Evolutionary conservation across 2,888 invertebrate species (phyloP).

Genomic region (Nephrotoma guestfalica): DNA sequence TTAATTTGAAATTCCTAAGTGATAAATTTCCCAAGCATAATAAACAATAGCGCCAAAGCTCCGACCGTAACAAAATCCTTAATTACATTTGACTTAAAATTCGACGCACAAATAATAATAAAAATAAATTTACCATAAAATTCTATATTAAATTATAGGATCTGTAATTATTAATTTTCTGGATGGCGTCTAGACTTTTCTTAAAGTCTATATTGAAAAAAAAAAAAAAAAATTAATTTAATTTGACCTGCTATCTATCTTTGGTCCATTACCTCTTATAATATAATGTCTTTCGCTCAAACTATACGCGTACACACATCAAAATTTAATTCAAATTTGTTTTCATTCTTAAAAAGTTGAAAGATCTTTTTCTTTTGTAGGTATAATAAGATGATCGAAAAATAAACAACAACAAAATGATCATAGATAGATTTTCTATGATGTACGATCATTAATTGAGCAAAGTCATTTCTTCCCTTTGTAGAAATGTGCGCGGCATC

Average conservation of each 20-base stretch:
- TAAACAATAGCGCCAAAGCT: neutral
- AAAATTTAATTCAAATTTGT: neutral
- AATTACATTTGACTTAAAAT: neutral
- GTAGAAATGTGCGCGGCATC: conserved; percentile 7
- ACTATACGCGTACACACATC: neutral
- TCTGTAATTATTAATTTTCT: neutral
- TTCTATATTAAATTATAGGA: neutral
- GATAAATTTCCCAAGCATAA: too few species aligned
- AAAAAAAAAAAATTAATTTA: neutral
- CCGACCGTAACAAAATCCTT: neutral
- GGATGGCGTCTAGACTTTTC: neutral
- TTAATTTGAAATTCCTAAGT: too few species aligned
- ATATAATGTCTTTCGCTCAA: neutral
- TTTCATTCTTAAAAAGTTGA: neutral
- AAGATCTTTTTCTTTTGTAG: neutral
- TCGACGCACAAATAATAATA: neutral
- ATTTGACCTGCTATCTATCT: neutral
- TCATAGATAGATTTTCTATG: neutral
- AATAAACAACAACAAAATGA: neutral
- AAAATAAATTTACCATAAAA: neutral
- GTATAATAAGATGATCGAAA: neutral
- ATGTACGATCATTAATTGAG: neutral
- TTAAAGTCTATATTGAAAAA: neutral
- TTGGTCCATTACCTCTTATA: neutral
- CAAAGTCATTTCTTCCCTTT: conserved; percentile 5